Evolutionary conservation across 2,797 vertebrate genomes (phyloP).

Genomic region (Liparis tanakae): DNA sequence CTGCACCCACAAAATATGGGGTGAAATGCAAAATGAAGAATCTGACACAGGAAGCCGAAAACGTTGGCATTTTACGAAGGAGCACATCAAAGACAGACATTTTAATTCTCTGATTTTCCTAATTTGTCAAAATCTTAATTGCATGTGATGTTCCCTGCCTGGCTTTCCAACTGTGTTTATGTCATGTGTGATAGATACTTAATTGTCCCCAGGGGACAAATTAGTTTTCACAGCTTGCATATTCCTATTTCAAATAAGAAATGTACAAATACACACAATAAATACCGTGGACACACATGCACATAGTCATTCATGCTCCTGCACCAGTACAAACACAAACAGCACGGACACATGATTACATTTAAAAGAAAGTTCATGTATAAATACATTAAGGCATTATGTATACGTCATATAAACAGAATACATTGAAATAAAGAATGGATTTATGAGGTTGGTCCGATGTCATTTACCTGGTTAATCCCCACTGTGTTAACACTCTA

Average conservation of each 20-base stretch:
- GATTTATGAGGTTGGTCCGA: neutral
- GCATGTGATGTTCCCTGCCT: slow-evolving; percentile 1
- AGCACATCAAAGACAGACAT: slow-evolving; percentile 8
- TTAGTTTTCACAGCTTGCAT: neutral
- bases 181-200: neutral
- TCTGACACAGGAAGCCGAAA: slow-evolving; percentile 20
- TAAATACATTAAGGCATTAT: neutral
- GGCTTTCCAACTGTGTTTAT: neutral
- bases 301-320: neutral
- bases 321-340: neutral
- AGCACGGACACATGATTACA: neutral
- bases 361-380: neutral
- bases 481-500: neutral
- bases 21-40: slow-evolving; percentile 15
- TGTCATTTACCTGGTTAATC: neutral
- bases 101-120: neutral
- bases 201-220: neutral
- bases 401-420: neutral
- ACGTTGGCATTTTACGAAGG: slow-evolving; percentile 15
- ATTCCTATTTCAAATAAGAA: neutral
- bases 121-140: slow-evolving; percentile 18
- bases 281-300: neutral
- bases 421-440: neutral
- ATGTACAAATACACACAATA: neutral
- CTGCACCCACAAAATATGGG: slow-evolving; percentile 25